A percentile compares a stretch with the other conserved stretches of the same genome.
These are phyloP conservation scores for Ruditapes philippinarum DNA, from an alignment of 1,140 invertebrate genomes.

Conservation along the genomic window DNA sequence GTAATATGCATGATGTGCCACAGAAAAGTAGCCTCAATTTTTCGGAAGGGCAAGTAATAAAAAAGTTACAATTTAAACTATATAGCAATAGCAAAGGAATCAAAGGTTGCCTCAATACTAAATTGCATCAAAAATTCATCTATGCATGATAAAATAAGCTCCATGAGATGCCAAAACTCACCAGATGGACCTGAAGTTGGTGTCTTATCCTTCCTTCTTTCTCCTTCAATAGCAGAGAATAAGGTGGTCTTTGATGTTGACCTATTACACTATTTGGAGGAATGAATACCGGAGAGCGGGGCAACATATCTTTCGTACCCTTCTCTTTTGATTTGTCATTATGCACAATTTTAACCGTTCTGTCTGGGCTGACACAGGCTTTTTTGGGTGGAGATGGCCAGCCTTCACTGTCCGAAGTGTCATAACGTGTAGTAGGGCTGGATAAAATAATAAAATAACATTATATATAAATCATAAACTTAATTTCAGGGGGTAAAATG, in stretches of 20 bases:
- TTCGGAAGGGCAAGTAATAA: not conserved
- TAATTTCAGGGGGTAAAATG: too few species aligned
- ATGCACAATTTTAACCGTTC: not conserved
- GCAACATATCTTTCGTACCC: too few species aligned
- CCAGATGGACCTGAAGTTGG: too few species aligned
- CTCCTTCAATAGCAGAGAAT: too few species aligned
- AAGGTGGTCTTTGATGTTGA: too few species aligned
- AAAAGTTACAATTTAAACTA: not conserved
- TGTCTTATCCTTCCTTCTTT: too few species aligned
- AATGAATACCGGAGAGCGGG: too few species aligned
- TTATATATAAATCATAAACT: too few species aligned
- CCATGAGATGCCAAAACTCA: too few species aligned
- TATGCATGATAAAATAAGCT: not conserved
- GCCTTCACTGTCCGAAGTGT: not conserved
- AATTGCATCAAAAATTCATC: too few species aligned
- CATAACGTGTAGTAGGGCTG: not conserved
- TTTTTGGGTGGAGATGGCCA: not conserved
- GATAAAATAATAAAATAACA: not conserved
- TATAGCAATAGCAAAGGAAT: slow-evolving; percentile 30
- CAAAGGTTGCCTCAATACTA: slow-evolving; percentile 15
- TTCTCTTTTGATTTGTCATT: not conserved
- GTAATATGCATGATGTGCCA: too few species aligned
- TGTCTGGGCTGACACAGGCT: not conserved
- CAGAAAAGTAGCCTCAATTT: not conserved
- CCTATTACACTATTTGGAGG: too few species aligned